phyloP scores from a whole-genome alignment of 1,140 invertebrate species.

The Zaprionus kolodkinae region DNA sequence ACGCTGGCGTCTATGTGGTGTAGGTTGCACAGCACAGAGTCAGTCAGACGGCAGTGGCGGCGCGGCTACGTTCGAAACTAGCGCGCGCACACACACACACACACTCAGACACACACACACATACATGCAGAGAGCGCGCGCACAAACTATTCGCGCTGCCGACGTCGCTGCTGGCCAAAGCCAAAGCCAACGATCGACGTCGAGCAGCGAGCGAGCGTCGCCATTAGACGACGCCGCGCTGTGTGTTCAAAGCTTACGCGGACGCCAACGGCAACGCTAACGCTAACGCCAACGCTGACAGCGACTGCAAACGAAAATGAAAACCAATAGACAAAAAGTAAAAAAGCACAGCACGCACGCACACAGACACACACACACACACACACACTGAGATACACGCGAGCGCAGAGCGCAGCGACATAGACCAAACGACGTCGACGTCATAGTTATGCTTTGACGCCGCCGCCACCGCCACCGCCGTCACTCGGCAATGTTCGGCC shows the following conservation, averaged over 20 bases:
- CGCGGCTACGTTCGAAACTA: slow-evolving; percentile 43
- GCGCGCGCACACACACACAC: slow-evolving; percentile 25
- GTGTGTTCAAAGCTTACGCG: slow-evolving; percentile 12
- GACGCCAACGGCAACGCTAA: slow-evolving; percentile 7
- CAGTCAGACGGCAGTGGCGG: background rate
- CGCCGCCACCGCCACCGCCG: slow-evolving; percentile 10
- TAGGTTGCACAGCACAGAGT: slow-evolving; percentile 15
- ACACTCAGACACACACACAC: background rate
- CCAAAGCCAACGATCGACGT: slow-evolving; percentile 32
- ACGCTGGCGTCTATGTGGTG: slow-evolving; percentile 36
- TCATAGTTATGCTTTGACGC: slow-evolving; percentile 72
- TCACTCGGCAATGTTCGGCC: slow-evolving; percentile 44
- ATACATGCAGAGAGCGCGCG: background rate
- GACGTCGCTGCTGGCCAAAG: slow-evolving; percentile 21
- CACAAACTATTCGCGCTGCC: slow-evolving; percentile 45
- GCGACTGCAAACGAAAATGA: slow-evolving; percentile 78
- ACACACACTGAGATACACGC: background rate
- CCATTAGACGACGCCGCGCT: slow-evolving; percentile 45
- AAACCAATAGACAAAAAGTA: slow-evolving; percentile 80
- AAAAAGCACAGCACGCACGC: slow-evolving; percentile 39
- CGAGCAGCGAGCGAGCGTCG: slow-evolving; percentile 21
- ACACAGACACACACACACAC: slow-evolving; percentile 43
- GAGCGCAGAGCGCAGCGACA: background rate
- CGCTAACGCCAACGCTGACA: slow-evolving; percentile 4
- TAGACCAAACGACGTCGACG: slow-evolving; percentile 52